These are phyloP conservation scores for Brachypteracias leptosomus DNA, from an alignment of 2,113 vertebrate genomes.

Conservation along the genomic window DNA sequence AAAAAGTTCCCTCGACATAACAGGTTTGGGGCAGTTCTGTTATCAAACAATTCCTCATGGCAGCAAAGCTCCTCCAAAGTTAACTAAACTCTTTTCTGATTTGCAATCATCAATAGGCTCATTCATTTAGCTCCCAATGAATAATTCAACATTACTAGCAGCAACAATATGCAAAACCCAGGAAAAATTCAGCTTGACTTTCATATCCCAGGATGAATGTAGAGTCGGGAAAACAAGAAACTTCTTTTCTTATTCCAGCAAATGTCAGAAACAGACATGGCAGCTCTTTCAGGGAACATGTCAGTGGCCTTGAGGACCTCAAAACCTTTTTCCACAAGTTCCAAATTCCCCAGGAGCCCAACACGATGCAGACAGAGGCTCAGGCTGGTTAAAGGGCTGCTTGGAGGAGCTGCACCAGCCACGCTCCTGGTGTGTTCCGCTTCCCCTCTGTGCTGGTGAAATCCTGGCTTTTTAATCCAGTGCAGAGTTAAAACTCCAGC, in stretches of 20 bases:
- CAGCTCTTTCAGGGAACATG: background rate
- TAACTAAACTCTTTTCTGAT: background rate
- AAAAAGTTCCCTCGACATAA: background rate
- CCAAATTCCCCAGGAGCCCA: background rate
- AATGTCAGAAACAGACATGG: background rate
- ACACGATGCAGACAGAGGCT: background rate
- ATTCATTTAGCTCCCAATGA: slow-evolving; percentile 1
- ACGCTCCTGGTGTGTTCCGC: fast-evolving
- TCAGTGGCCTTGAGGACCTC: background rate
- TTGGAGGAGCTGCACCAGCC: background rate
- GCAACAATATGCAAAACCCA: background rate
- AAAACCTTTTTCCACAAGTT: background rate
- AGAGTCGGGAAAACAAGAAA: background rate
- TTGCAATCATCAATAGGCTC: background rate
- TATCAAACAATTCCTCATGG: background rate
- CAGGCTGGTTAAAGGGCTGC: background rate
- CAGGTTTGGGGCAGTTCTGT: background rate
- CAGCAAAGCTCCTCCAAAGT: background rate
- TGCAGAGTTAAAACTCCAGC: background rate
- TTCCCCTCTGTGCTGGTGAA: background rate
- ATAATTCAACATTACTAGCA: slow-evolving; percentile 31
- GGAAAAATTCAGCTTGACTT: background rate
- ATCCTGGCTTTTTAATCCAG: background rate
- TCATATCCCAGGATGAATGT: background rate
- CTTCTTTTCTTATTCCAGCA: background rate